Evolutionary conservation across 1,140 invertebrate genomes (phyloP), one percentile per base, ranked within the genome.

Genomic region (Sipha flava): DNA sequence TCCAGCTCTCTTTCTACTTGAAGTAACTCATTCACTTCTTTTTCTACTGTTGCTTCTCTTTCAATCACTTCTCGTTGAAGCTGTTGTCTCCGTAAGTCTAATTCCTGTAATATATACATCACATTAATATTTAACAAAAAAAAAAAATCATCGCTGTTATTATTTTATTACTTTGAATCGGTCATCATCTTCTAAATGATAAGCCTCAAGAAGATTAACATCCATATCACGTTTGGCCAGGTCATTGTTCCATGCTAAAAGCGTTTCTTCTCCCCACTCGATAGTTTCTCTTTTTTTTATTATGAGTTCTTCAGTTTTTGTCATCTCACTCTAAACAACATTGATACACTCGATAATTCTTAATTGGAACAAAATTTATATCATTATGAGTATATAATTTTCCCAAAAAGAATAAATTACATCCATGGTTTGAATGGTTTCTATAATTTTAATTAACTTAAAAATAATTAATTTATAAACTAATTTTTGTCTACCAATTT

Each of bases 171-270:
- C 89, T 83, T 89, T 89, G 79, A 89, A 89, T 80, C 88, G 89
- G 80, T 88, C 88, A 3, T 88, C 83, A 83, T 92, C 91, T 79
- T 89, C 86, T 80, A 89, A 88, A 47, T 89, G 88, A 72, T 90
- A 90, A 81, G 89, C 87, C 81, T 90, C 88, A n/a, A 92, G 87
- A 26, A 90, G 83, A 21, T 88, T 85, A 80, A 89, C 89, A 79
- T 90, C 88, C 4, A 88, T 87, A 59, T 90, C 88, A 34, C 87
- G 88, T 57, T 87, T 86, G 79, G 89, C 86, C 1, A 92, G 84
- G 16, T 88, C 87, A 43, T 90, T 88, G 49, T 91, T 89, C 89
- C 89, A 90, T 52, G 89, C 87, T 23, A 88, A 85, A 45, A 92
- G 82, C 21, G 88, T 88, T 26, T 88, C 87, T 47, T 88, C 87